Evolutionary conservation across 1,140 invertebrate genomes (phyloP).

Genomic region (Euschistus heros): DNA sequence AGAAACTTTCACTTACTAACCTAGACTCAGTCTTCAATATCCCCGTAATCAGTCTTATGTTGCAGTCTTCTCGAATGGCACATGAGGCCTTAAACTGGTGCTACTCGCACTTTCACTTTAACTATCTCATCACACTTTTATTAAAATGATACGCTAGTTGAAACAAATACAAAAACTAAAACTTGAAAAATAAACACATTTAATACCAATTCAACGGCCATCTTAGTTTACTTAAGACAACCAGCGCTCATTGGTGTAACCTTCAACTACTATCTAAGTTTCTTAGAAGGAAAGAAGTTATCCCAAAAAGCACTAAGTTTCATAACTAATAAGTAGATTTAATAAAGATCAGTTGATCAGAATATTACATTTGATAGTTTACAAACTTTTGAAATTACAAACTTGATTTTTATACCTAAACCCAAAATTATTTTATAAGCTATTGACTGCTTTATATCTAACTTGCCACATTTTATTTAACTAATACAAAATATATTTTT

Average conservation of each 20-base stretch:
- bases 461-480: too few relatives aligned
- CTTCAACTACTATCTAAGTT: too few relatives aligned
- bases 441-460: too few relatives aligned
- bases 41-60: conserved; percentile 28
- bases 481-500: too few relatives aligned
- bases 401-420: too few relatives aligned
- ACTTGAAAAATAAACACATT: conserved; percentile 2
- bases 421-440: too few relatives aligned
- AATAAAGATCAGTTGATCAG: too few relatives aligned
- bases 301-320: too few relatives aligned
- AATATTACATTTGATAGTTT: too few relatives aligned
- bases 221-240: conserved; percentile 3
- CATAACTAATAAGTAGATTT: too few relatives aligned
- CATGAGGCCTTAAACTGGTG: conserved; percentile 25
- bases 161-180: conserved; percentile 8
- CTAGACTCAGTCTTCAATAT: conserved; percentile 28
- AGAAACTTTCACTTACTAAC: conserved; percentile 20
- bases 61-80: conserved; percentile 29
- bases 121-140: conserved; percentile 20
- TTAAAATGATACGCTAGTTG: background rate
- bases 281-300: too few relatives aligned
- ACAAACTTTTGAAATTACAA: too few relatives aligned
- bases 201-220: background rate
- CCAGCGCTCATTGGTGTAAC: background rate
- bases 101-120: conserved; percentile 9